Conservation (phyloP, 2,113 vertebrate genomes). For the Hystrix cristata region DNA sequence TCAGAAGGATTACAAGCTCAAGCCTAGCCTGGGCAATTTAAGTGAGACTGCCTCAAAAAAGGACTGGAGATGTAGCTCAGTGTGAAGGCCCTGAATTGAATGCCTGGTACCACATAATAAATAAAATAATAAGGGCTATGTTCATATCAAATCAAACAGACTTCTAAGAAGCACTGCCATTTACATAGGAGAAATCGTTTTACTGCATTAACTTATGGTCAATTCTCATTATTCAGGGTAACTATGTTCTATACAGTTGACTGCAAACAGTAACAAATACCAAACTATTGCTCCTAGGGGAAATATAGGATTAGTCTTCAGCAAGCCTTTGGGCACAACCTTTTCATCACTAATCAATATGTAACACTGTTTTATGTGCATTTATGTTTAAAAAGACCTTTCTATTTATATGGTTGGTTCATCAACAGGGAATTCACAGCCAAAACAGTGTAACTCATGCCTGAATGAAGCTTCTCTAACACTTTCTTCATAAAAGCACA, state of each 20-base stretch:
- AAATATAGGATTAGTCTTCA: not conserved
- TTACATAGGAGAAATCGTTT: not conserved
- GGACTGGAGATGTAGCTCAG: too few relatives aligned
- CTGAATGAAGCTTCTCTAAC: not conserved
- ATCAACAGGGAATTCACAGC: slow-evolving; percentile 6
- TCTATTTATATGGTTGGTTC: not conserved
- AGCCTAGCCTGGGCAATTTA: not conserved
- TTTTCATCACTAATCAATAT: not conserved
- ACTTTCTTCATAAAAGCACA: not conserved
- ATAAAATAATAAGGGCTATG: not conserved
- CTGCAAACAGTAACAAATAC: not conserved
- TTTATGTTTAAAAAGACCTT: not conserved
- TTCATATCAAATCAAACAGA: not conserved
- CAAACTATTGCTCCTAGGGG: not conserved
- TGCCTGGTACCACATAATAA: not conserved
- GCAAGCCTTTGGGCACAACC: not conserved
- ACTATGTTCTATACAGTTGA: not conserved
- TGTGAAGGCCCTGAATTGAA: too few relatives aligned
- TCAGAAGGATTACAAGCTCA: not conserved
- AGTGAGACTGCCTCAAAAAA: not conserved
- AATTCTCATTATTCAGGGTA: not conserved
- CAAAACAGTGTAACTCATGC: not conserved
- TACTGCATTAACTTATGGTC: not conserved
- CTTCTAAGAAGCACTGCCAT: not conserved
- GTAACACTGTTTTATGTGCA: not conserved